phyloP scores from a whole-genome alignment of 1,140 invertebrate species.

The Megalopta genalis region DNA sequence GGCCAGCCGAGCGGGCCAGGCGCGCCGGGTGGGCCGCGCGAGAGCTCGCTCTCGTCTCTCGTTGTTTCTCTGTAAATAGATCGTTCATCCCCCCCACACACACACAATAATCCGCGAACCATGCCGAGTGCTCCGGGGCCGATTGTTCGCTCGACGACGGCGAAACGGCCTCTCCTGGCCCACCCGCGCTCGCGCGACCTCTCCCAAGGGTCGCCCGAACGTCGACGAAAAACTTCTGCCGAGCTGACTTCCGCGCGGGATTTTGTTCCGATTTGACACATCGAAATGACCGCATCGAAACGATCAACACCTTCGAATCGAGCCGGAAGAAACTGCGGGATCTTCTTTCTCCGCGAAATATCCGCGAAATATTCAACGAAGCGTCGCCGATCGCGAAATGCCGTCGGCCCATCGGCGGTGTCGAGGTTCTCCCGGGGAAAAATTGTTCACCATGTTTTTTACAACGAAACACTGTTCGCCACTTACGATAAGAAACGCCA shows the following conservation, averaged over 20 bases:
- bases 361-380: neutral
- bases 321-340: too few relatives aligned
- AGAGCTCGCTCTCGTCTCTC: neutral
- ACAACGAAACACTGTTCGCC: too few relatives aligned
- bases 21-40: too few relatives aligned
- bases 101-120: neutral
- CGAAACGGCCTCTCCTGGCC: neutral
- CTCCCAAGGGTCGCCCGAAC: neutral
- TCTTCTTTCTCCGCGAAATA: too few relatives aligned
- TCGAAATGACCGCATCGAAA: neutral
- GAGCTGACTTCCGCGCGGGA: neutral
- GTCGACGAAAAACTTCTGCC: neutral
- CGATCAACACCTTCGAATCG: neutral
- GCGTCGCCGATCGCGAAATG: too few relatives aligned
- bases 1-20: neutral
- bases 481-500: too few relatives aligned
- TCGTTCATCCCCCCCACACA: too few relatives aligned
- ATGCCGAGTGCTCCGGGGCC: neutral
- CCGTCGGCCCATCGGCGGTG: too few relatives aligned
- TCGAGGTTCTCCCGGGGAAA: too few relatives aligned
- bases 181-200: neutral
- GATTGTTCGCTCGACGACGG: neutral
- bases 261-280: neutral
- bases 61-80: slow-evolving; percentile 36
- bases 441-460: too few relatives aligned